Evolutionary conservation across 2,113 vertebrate genomes (phyloP).

Genomic region (Peromyscus polionotus): DNA sequence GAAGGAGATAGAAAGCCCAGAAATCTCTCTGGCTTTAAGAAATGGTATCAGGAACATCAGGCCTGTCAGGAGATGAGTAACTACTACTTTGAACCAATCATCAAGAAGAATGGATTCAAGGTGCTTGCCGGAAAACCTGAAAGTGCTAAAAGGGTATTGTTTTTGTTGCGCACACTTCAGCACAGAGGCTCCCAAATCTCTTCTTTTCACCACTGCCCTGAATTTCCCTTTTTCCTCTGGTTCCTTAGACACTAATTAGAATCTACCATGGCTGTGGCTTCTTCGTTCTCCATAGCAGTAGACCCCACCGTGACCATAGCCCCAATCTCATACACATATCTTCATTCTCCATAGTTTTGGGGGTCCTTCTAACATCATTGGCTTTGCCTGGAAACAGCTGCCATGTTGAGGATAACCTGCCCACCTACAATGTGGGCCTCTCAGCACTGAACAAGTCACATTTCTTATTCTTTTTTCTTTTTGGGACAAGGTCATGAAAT

Average conservation of each 20-base stretch:
- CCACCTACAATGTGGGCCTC: neutral
- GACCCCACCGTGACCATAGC: neutral
- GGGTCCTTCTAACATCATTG: neutral
- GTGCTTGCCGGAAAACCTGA: neutral
- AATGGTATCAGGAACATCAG: neutral
- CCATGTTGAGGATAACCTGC: neutral
- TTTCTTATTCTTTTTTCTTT: neutral
- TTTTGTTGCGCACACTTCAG: neutral
- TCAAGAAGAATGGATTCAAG: neutral
- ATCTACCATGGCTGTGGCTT: neutral
- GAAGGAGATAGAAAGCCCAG: neutral
- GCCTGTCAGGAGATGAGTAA: neutral
- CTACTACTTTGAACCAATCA: neutral
- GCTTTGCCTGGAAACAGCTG: neutral
- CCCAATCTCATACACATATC: neutral
- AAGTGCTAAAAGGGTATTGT: too few species aligned
- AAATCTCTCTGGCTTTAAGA: too few species aligned
- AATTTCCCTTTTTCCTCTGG: neutral
- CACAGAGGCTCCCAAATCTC: too few species aligned
- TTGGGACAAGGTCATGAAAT: too few species aligned
- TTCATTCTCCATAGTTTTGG: neutral
- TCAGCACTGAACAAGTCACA: neutral
- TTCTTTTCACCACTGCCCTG: neutral
- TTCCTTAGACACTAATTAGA: neutral
- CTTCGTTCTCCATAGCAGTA: neutral